These are phyloP conservation scores for Pempheris klunzingeri DNA, from an alignment of 2,797 vertebrate genomes.

Conservation along the genomic window DNA sequence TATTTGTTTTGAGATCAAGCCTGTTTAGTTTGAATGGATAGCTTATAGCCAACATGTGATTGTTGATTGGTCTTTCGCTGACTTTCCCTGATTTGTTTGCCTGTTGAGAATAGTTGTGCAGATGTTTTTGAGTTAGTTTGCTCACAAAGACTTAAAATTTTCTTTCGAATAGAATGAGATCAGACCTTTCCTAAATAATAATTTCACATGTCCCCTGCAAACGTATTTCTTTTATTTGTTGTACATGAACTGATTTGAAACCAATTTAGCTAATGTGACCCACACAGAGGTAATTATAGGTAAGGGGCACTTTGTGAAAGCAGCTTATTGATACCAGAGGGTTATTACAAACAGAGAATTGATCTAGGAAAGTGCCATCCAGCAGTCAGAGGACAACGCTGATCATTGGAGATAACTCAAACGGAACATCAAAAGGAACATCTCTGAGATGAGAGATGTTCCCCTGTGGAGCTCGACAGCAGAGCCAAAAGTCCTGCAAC, in stretches of 20 bases:
- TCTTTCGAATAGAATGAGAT: not conserved
- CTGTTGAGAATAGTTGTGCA: not conserved
- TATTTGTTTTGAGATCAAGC: conserved; percentile 4
- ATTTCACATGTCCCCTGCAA: no score
- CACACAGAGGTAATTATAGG: conserved; percentile 16
- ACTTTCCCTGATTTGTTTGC: not conserved
- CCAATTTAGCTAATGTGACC: conserved; percentile 29
- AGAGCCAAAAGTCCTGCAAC: not conserved
- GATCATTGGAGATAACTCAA: not conserved
- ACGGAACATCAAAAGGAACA: not conserved
- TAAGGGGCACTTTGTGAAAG: conserved; percentile 41
- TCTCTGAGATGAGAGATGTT: not conserved
- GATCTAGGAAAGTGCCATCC: not conserved
- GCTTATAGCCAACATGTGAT: not conserved
- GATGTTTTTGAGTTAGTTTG: not conserved
- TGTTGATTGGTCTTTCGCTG: not conserved
- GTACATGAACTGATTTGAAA: not conserved
- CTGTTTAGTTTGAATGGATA: not conserved
- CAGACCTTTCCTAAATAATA: not conserved
- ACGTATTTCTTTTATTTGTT: no score
- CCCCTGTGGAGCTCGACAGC: not conserved
- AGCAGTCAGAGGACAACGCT: not conserved
- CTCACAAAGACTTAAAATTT: not conserved
- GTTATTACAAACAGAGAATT: conserved; percentile 2
- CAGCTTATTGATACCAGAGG: conserved; percentile 32